Conservation (phyloP, 2,113 vertebrate genomes). For the Paedocypris sp. region DNA sequence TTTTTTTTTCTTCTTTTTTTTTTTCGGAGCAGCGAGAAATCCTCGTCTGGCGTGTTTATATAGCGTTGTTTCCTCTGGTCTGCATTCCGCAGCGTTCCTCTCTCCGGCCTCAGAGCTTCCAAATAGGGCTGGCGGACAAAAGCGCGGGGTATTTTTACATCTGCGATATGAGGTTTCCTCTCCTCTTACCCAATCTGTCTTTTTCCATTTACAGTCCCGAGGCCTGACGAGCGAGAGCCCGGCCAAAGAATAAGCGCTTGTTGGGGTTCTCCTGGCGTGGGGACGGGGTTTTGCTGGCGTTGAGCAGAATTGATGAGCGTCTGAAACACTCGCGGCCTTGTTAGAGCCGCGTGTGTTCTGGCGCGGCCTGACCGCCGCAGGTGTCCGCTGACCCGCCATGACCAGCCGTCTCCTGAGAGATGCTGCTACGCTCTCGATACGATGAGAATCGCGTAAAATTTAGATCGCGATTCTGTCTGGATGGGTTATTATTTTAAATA, state of each 20-base stretch:
- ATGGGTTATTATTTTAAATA: too few species aligned
- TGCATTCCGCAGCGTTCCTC: slow-evolving; percentile 33
- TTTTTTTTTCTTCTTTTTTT: slow-evolving; percentile 24
- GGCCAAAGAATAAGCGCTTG: background rate
- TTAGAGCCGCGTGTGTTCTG: slow-evolving; percentile 1
- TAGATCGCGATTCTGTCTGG: too few species aligned
- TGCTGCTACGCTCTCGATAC: too few species aligned
- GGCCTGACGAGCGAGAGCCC: slow-evolving; percentile 6
- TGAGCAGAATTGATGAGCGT: background rate
- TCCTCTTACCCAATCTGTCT: background rate
- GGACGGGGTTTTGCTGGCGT: background rate
- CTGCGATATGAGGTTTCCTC: slow-evolving; percentile 18
- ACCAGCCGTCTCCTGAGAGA: slow-evolving; percentile 40
- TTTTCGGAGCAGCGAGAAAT: slow-evolving; percentile 27
- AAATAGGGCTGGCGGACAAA: slow-evolving; percentile 25
- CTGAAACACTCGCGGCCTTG: slow-evolving; percentile 13
- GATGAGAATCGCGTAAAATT: too few species aligned
- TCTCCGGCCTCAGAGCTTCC: slow-evolving; percentile 18
- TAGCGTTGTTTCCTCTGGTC: slow-evolving; percentile 35
- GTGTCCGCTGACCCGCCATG: slow-evolving; percentile 37
- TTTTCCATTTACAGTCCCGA: slow-evolving; percentile 27
- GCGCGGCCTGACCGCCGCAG: slow-evolving; percentile 39
- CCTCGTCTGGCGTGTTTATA: slow-evolving; percentile 32
- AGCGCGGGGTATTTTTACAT: slow-evolving; percentile 27
- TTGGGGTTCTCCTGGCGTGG: background rate